Evolutionary conservation across 2,113 vertebrate species (phyloP), one percentile per base, ranked within the genome.

Genomic region (Chroicocephalus ridibundus): DNA sequence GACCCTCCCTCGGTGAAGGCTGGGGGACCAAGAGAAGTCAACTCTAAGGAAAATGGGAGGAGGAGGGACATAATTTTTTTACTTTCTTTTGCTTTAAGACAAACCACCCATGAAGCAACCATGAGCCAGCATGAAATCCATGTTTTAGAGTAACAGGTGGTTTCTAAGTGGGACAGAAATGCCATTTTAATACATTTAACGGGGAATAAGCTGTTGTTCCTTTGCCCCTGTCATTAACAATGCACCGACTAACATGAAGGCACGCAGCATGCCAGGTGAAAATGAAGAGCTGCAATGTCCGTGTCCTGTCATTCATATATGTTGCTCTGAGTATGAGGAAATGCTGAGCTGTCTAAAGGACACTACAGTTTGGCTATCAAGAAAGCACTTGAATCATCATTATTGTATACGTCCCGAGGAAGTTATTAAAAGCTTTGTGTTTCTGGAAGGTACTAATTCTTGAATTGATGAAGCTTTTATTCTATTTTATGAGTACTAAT

Each of bases 171-270:
- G 74, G 49, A 8, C 12, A 19, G 46, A 64, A 74, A 65, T 74
- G 42, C 7, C 6, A 2, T 47, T 80, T 77, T 20, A 57, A 34
- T 16, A 20, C 12, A 42, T 64, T 64, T 13, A 42, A 10, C 17
- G 55, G 29, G 55, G 36, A 68, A n/a, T 31, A 70, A 77, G 34
- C 24, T 61, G 57, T 72, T 49, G 36, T 34, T 72, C 12, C 46
- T 82, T 62, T 71, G 57, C 24, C 18, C 0, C 0, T 20, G 54
- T 51, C 32, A 12, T n/a, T 40, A 49, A n/a, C n/a, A 26, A 16
- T 13, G 4, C 24, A 25, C 11, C 0, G 2, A 34, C 51, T 57
- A 21, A 2, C 3, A 1, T 4, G 40, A 54, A 54, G 21, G 65
- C 36, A 6, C 7, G 13, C 15, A 47, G 22, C 20, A 11, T 4